Evolutionary conservation across 2,113 vertebrate species (phyloP).

Genomic region (Cochlearius cochlearius): DNA sequence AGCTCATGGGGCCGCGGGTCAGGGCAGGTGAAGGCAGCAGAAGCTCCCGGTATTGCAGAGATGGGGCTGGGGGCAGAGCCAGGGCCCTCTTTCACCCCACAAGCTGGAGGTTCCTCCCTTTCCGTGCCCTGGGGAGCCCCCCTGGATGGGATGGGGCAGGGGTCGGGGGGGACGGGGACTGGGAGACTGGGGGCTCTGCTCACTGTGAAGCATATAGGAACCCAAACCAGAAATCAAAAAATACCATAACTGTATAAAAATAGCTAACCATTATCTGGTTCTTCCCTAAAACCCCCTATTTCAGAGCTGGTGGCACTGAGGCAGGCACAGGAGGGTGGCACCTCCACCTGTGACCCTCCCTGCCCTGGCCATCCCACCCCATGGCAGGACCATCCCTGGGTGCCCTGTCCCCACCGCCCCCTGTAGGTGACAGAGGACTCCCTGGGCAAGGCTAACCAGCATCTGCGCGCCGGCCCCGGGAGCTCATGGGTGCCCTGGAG

Average conservation of each 20-base stretch:
- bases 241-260: neutral
- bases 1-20: neutral
- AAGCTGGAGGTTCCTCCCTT: neutral
- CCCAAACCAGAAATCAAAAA: neutral
- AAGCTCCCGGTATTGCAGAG: neutral
- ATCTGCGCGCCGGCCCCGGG: rapidly evolving
- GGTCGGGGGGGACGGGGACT: no score
- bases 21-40: constrained; percentile 25
- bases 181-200: neutral
- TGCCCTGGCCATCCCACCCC: neutral
- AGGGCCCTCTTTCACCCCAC: neutral
- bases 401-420: neutral
- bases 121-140: neutral
- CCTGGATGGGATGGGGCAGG: neutral
- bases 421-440: neutral
- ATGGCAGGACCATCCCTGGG: neutral
- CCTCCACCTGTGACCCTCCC: neutral
- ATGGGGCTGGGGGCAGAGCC: neutral
- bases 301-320: neutral
- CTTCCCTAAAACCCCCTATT: neutral
- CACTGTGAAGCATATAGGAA: neutral
- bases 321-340: neutral
- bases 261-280: neutral
- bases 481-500: neutral
- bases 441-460: neutral